These are phyloP conservation scores for Centropristis striata DNA, from an alignment of 2,113 vertebrate species.

Conservation along the genomic window DNA sequence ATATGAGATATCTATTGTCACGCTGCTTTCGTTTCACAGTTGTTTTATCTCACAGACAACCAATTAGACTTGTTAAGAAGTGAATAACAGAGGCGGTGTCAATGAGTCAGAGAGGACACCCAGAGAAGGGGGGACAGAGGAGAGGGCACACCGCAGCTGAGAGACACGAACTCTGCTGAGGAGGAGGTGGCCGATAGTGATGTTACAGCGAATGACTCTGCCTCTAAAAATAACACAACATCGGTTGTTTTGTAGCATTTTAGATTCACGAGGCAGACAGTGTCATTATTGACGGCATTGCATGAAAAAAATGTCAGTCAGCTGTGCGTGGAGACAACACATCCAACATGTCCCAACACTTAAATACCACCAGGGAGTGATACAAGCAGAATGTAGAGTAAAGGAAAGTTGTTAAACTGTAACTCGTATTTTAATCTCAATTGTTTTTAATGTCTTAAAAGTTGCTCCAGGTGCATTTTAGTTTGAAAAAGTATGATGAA, in stretches of 20 bases:
- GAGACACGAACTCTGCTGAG: constrained; percentile 26
- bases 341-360: not conserved
- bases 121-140: not conserved
- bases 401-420: not conserved
- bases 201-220: constrained; percentile 43
- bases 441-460: not conserved
- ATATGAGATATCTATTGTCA: not conserved
- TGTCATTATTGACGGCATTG: not conserved
- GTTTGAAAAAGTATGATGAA: too few species aligned
- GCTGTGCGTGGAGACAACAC: not conserved
- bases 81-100: constrained; percentile 38
- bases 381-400: not conserved
- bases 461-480: too few species aligned
- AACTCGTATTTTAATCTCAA: not conserved
- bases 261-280: constrained; percentile 34
- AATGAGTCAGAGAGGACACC: constrained; percentile 29
- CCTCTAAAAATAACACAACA: constrained; percentile 63
- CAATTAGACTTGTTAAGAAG: constrained; percentile 35
- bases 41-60: constrained; percentile 20
- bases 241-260: constrained; percentile 33
- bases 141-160: not conserved
- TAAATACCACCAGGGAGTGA: constrained; percentile 29
- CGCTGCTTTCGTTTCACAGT: constrained; percentile 4
- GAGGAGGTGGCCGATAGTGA: constrained; percentile 53
- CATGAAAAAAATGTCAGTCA: constrained; percentile 5